Evolutionary conservation across 2,113 vertebrate species (phyloP).

Genomic region (Mesocricetus auratus): DNA sequence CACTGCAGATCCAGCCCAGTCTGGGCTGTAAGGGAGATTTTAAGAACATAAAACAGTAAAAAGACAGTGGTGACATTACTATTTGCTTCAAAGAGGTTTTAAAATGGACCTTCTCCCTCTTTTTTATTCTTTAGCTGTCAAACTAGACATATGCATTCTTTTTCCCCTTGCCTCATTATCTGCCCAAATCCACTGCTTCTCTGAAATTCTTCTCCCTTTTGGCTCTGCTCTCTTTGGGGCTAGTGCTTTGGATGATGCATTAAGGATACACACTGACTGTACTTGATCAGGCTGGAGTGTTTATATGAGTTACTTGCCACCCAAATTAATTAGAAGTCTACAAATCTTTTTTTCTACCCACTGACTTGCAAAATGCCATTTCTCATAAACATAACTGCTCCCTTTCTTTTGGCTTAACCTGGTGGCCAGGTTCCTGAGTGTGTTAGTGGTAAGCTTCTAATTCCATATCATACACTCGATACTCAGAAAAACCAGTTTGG

Average conservation of each 20-base stretch:
- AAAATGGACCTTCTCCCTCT: neutral
- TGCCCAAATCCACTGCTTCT: neutral
- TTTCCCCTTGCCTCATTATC: neutral
- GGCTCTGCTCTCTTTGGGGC: neutral
- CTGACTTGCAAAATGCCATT: neutral
- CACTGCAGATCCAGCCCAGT: neutral
- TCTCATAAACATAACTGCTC: neutral
- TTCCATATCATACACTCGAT: neutral
- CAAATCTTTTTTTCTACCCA: neutral
- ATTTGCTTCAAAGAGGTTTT: neutral
- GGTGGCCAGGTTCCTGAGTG: neutral
- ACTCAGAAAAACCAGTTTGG: neutral
- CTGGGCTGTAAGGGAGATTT: neutral
- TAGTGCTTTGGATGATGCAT: neutral
- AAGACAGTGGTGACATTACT: neutral
- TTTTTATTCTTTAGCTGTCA: neutral
- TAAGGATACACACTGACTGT: neutral
- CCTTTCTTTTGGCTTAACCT: neutral
- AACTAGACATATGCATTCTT: neutral
- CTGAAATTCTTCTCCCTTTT: neutral
- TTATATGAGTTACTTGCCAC: neutral
- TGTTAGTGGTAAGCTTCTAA: slow-evolving; percentile 30
- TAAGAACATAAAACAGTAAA: neutral
- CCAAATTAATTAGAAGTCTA: neutral
- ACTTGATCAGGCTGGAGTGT: neutral